Base-by-base conservation (phyloP, 2,113 vertebrate genomes). In the Connochaetes taurinus region DNA sequence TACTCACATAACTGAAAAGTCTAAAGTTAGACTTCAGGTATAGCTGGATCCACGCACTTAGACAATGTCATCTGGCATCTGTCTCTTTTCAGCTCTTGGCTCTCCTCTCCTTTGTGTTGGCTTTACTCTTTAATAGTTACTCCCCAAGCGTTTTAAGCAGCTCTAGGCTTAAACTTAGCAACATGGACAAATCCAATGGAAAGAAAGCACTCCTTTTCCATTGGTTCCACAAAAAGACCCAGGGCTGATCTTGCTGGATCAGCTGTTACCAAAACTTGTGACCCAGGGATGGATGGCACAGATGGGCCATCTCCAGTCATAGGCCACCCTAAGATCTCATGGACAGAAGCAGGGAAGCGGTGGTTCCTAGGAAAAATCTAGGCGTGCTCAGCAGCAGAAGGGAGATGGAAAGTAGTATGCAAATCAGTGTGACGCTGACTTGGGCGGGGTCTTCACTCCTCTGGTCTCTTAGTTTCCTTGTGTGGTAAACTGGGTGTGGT, bases 1-100 rank as follows among this genome's bases (percentile, higher is more conserved):
- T 52, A 81, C 57, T 84, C 55, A 92, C n/a, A 27, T 58, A 60
- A 84, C 74, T 96, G 29, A 87, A 81, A 98, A 96, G 15, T 33
- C 50, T 43, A 92, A 45, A 80, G 4, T 27, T 9, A 91, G 83
- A 36, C 50, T 85, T 94, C 74, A 97, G 94, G 81, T 25, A 47
- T 15, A 76, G 85, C 53, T 92, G 87, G 64, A 82, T 94, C 94
- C 15, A 95, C 81, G 67, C 5, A 82, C 33, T 94, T 60, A 87
- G n/a, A 82, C 12, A 5, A 74, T 74, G 55, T 62, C 55, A 83
- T 64, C 3, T 53, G 91, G 17, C 58, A 50, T 80, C 88, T 87
- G 53, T 94, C 67, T 94, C 45, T 86, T 58, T 80, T 29, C 27
- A 55, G 31, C 33, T 93, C 60, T 91, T 31, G 31, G 17, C 52